Evolutionary conservation across 2,888 invertebrate species (phyloP).

Genomic region (Drosophila testacea): DNA sequence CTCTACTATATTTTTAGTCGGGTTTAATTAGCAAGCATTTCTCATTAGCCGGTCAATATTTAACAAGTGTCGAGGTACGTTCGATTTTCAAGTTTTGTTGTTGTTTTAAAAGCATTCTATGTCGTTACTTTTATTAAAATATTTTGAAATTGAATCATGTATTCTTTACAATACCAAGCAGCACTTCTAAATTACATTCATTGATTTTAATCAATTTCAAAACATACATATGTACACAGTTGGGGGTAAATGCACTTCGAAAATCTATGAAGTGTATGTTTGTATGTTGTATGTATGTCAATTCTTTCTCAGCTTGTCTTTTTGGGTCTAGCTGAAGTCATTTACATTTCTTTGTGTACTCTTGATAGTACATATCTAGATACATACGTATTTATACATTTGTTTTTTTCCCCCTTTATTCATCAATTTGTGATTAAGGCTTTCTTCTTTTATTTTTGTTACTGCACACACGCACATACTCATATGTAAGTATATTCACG

Average conservation of each 20-base stretch:
- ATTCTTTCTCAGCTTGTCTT: slow-evolving; percentile 1
- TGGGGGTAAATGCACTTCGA: neutral
- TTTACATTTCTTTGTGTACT: slow-evolving; percentile 5
- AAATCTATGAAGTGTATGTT: neutral
- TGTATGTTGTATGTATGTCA: neutral
- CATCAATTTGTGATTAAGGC: slow-evolving; percentile 15
- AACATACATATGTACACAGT: neutral
- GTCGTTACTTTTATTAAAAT: slow-evolving; percentile 8
- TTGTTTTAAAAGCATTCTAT: neutral
- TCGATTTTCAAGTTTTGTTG: neutral
- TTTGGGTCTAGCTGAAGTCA: slow-evolving; percentile 1
- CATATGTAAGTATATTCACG: neutral
- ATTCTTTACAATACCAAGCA: neutral
- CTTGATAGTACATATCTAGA: neutral
- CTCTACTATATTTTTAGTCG: slow-evolving; percentile 2
- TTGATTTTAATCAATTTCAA: slow-evolving; percentile 41
- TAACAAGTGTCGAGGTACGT: neutral
- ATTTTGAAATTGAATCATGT: neutral
- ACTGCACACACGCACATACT: slow-evolving; percentile 15
- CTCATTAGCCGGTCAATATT: neutral
- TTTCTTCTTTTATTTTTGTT: slow-evolving; percentile 47
- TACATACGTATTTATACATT: neutral
- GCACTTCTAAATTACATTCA: slow-evolving; percentile 22
- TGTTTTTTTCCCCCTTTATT: neutral
- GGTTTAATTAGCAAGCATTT: neutral